Conservation (phyloP, 1,140 invertebrate species). For the Drosophila micromelanica region DNA sequence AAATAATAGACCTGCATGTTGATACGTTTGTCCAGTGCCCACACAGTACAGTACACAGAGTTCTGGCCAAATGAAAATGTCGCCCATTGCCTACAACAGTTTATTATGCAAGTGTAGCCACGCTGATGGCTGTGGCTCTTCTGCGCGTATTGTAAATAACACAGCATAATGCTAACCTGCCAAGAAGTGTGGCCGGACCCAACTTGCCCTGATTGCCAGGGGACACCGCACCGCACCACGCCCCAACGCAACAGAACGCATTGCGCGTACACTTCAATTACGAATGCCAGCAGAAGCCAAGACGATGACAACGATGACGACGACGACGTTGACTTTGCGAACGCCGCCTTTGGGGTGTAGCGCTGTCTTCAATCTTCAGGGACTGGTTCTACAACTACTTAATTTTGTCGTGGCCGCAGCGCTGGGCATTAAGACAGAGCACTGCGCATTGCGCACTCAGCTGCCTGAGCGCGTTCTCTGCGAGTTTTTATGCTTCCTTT, state of each 20-base stretch:
- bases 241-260: conserved; percentile 25
- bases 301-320: conserved; percentile 11
- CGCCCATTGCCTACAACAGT: conserved; percentile 67
- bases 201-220: conserved; percentile 48
- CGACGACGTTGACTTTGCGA: conserved; percentile 29
- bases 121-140: conserved; percentile 8
- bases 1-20: conserved; percentile 68
- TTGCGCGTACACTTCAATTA: conserved; percentile 75
- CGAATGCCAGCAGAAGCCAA: conserved; percentile 27
- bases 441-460: conserved; percentile 20
- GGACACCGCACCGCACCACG: conserved; percentile 19
- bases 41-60: background rate
- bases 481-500: conserved; percentile 65
- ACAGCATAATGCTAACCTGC: conserved; percentile 58
- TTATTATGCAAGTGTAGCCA: conserved; percentile 61
- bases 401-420: conserved; percentile 61
- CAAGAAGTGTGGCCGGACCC: conserved; percentile 49
- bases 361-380: conserved; percentile 59
- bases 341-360: conserved; percentile 35
- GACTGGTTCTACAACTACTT: conserved; percentile 78
- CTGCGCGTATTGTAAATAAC: conserved; percentile 73
- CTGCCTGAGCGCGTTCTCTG: conserved; percentile 35
- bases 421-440: background rate
- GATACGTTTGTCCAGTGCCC: conserved; percentile 11
- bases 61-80: conserved; percentile 73